These are phyloP conservation scores for Cydia strobilella DNA, from an alignment of 1,140 invertebrate species.

Conservation along the genomic window DNA sequence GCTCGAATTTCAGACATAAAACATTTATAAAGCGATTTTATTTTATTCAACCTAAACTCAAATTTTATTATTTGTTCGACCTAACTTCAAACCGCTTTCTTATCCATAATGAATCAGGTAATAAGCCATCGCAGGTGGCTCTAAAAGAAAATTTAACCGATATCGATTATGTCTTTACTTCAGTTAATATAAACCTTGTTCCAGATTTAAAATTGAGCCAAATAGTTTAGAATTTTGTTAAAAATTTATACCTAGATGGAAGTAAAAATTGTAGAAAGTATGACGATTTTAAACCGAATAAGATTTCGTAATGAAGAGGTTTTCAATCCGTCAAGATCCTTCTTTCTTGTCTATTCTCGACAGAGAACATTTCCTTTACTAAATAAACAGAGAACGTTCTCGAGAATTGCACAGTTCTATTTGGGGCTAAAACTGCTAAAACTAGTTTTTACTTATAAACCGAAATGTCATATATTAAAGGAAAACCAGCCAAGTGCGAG, in stretches of 20 bases:
- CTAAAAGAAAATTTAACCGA: slow-evolving; percentile 1
- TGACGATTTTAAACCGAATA: background rate
- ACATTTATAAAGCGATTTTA: no score
- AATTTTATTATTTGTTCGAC: background rate
- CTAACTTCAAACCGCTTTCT: background rate
- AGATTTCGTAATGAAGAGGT: no score
- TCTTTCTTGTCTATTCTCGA: no score
- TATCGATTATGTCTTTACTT: background rate
- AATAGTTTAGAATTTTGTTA: background rate
- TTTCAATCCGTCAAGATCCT: no score
- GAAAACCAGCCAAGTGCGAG: no score
- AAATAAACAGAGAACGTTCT: no score
- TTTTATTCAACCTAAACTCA: background rate
- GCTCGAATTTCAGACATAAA: no score
- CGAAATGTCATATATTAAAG: no score
- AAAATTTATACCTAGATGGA: background rate
- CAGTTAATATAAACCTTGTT: background rate
- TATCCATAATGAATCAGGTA: slow-evolving; percentile 7
- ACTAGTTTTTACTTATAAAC: no score
- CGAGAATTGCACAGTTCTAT: no score
- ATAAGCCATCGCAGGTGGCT: slow-evolving; percentile 12
- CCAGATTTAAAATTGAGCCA: background rate
- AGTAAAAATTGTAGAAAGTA: background rate
- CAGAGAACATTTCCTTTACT: no score
- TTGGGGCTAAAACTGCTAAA: no score